phyloP scores from a whole-genome alignment of 2,113 vertebrate species.

The Mormoops blainvillei region DNA sequence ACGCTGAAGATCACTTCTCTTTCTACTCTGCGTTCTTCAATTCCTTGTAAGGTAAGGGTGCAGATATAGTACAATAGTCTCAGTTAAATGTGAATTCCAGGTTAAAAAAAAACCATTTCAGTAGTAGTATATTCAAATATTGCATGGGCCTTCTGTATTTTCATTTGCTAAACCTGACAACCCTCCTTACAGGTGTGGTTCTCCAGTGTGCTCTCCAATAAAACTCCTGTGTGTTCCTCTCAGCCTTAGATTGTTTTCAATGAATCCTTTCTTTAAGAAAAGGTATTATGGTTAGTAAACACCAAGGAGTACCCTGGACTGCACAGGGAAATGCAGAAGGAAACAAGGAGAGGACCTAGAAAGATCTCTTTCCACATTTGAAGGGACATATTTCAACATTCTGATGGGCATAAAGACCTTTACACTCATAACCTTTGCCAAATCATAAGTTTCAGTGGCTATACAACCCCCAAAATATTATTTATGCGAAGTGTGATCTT shows the following conservation, averaged over 20 bases:
- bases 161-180: neutral
- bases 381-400: neutral
- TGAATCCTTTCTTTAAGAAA: neutral
- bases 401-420: neutral
- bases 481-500: neutral
- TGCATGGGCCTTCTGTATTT: neutral
- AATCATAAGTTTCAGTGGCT: neutral
- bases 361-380: neutral
- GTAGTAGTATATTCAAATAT: neutral
- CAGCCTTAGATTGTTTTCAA: neutral
- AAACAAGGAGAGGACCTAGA: neutral
- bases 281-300: neutral
- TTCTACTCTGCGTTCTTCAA: neutral
- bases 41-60: neutral
- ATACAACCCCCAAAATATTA: neutral
- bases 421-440: neutral
- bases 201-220: neutral
- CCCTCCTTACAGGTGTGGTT: neutral
- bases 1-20: neutral
- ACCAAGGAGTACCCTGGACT: neutral
- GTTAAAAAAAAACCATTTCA: neutral
- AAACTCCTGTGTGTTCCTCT: neutral
- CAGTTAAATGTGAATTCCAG: neutral
- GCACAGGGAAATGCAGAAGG: neutral
- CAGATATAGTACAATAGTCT: neutral